Conservation (phyloP, 2,113 vertebrate genomes). For the Datnioides undecimradiatus region DNA sequence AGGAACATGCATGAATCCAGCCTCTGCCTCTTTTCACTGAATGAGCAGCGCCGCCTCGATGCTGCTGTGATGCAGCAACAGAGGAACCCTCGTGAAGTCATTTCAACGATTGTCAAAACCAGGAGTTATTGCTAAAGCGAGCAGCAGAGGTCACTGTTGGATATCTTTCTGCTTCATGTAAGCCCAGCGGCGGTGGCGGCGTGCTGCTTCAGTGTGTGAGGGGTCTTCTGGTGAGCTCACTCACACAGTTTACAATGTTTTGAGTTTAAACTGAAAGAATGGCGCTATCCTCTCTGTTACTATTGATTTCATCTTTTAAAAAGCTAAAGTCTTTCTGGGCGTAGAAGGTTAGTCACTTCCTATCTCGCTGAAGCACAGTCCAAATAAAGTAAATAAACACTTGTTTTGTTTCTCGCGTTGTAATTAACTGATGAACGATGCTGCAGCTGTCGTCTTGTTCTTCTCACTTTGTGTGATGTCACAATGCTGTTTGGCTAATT, state of each 20-base stretch:
- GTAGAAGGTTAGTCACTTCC: too few relatives aligned
- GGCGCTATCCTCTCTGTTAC: neutral
- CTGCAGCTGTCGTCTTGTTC: neutral
- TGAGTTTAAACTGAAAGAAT: neutral
- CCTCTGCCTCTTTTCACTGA: neutral
- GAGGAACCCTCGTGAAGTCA: neutral
- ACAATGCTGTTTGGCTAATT: slow-evolving; percentile 8
- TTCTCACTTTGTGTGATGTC: neutral
- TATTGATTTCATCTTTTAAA: too few relatives aligned
- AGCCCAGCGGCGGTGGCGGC: neutral
- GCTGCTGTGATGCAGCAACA: neutral
- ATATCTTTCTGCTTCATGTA: slow-evolving; percentile 41
- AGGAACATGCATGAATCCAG: neutral
- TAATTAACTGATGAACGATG: neutral
- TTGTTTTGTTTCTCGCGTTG: neutral
- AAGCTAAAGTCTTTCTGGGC: too few relatives aligned
- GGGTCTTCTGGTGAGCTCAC: neutral
- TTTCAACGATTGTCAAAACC: neutral
- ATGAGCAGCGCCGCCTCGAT: too few relatives aligned
- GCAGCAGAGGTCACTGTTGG: slow-evolving; percentile 78
- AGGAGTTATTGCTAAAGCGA: neutral
- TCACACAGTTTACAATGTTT: neutral
- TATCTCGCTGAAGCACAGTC: neutral
- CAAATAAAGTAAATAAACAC: neutral
- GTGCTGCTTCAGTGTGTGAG: too few relatives aligned